phyloP scores from a whole-genome alignment of 2,113 vertebrate genomes.

The Cyanistes caeruleus region DNA sequence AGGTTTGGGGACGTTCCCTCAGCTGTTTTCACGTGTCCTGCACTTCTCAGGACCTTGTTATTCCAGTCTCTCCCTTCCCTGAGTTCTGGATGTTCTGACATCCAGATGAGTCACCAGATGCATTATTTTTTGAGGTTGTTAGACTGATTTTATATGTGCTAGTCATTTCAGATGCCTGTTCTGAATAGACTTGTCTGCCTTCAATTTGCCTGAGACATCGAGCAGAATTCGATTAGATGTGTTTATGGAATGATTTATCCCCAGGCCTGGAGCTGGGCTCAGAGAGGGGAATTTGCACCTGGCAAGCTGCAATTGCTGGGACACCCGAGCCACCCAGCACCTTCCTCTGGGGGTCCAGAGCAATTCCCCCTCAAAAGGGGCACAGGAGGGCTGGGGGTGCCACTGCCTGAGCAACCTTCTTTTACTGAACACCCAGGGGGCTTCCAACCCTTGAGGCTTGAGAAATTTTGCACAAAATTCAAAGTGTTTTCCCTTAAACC shows the following conservation, averaged over 20 bases:
- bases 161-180: not conserved
- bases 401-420: not conserved
- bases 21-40: not conserved
- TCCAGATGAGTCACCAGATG: slow-evolving; percentile 12
- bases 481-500: not conserved
- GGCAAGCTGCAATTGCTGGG: not conserved
- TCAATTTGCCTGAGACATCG: not conserved
- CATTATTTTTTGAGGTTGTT: not conserved
- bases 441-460: not conserved
- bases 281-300: not conserved
- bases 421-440: not conserved
- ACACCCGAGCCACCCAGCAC: not conserved
- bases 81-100: not conserved
- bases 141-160: slow-evolving; percentile 18
- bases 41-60: not conserved
- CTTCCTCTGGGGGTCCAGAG: not conserved
- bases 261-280: not conserved
- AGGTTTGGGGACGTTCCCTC: not conserved
- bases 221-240: not conserved
- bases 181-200: slow-evolving; percentile 2
- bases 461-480: not conserved
- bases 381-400: not conserved
- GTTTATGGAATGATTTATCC: not conserved
- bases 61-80: not conserved
- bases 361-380: not conserved